These are phyloP conservation scores for Thera obeliscata DNA, from an alignment of 2,888 invertebrate species.

Conservation along the genomic window DNA sequence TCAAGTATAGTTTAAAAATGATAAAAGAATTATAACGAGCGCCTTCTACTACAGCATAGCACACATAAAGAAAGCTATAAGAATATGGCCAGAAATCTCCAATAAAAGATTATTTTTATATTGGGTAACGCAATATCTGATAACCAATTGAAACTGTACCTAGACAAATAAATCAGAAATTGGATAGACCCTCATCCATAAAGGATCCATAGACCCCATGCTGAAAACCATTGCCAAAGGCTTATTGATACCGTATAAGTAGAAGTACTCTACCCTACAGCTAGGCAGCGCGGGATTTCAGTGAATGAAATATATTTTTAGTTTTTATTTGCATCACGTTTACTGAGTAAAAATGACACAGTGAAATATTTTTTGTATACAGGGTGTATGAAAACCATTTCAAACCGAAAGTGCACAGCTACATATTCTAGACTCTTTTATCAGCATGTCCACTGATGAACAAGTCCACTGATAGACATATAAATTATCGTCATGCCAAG, in stretches of 20 bases:
- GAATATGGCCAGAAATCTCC: too few relatives aligned
- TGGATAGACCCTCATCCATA: not conserved
- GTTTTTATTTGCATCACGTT: not conserved
- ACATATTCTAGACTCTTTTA: too few relatives aligned
- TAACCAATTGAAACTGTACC: not conserved
- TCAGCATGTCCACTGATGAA: too few relatives aligned
- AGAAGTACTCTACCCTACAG: not conserved
- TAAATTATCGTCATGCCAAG: too few relatives aligned
- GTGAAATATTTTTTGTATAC: not conserved
- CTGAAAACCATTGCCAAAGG: not conserved
- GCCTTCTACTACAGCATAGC: not conserved
- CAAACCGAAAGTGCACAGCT: too few relatives aligned
- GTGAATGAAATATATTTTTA: not conserved
- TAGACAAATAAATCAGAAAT: constrained; percentile 1
- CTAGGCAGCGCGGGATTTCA: not conserved
- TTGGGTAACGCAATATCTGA: not conserved
- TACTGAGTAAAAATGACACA: not conserved
- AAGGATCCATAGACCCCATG: not conserved
- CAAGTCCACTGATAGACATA: too few relatives aligned
- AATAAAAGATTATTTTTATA: not conserved
- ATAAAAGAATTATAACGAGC: not conserved
- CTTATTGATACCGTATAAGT: not conserved
- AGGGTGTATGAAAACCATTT: too few relatives aligned
- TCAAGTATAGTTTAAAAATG: not conserved
- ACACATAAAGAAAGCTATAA: not conserved